A percentile compares a stretch with the other conserved stretches of the same genome.
These are phyloP conservation scores for Drosophila lacteicornis DNA, from an alignment of 1,140 invertebrate genomes.

Conservation along the genomic window DNA sequence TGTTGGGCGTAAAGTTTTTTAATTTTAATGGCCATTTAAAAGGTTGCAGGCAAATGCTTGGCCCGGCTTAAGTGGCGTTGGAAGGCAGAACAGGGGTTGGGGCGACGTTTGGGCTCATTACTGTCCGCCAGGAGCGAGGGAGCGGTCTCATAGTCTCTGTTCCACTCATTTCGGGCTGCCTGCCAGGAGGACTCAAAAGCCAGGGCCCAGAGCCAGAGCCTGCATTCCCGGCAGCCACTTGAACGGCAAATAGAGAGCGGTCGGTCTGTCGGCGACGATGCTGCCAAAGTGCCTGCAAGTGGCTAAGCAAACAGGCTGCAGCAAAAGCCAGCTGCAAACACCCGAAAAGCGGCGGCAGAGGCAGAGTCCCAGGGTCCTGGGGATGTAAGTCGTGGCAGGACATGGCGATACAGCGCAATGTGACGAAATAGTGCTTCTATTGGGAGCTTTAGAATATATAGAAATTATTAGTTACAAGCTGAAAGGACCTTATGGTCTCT, in stretches of 20 bases:
- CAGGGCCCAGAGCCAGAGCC: neutral
- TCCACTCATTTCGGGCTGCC: constrained; percentile 3
- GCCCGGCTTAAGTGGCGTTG: constrained; percentile 30
- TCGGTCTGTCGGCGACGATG: constrained; percentile 1
- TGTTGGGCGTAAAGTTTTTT: constrained; percentile 64
- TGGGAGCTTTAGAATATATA: too few relatives aligned
- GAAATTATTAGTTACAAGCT: too few relatives aligned
- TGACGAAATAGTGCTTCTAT: too few relatives aligned
- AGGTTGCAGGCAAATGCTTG: constrained; percentile 54
- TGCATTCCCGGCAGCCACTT: constrained; percentile 17
- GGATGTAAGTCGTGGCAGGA: neutral
- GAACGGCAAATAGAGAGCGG: constrained; percentile 22
- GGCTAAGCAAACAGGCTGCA: constrained; percentile 44
- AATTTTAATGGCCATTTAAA: constrained; percentile 76
- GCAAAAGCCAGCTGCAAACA: constrained; percentile 19
- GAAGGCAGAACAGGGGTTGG: neutral
- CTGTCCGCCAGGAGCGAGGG: neutral
- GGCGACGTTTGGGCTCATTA: constrained; percentile 19
- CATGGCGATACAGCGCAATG: neutral
- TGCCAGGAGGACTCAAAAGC: constrained; percentile 12
- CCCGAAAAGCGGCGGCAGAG: constrained; percentile 8
- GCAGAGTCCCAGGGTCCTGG: neutral
- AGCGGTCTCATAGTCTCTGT: neutral
- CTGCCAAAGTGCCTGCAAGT: constrained; percentile 46
- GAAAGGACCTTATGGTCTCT: too few relatives aligned